phyloP scores from a whole-genome alignment of 2,113 vertebrate genomes.

The Phycodurus eques region DNA sequence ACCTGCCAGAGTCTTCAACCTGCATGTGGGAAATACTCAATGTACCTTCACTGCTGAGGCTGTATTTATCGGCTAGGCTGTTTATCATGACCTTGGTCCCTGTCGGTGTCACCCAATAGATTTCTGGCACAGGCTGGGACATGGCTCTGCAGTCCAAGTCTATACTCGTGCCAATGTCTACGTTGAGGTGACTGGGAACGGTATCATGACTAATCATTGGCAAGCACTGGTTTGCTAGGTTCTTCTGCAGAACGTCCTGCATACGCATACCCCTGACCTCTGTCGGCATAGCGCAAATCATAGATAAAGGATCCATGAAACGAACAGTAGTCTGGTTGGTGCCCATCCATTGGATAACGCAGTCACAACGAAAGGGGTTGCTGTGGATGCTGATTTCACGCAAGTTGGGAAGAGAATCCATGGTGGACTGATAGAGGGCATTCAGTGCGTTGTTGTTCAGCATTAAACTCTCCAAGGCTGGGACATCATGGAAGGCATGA shows the following conservation, averaged over 20 bases:
- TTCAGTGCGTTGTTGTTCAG: slow-evolving; percentile 94
- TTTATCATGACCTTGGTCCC: slow-evolving; percentile 88
- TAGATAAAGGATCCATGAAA: slow-evolving; percentile 95
- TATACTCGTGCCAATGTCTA: slow-evolving; percentile 82
- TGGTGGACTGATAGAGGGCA: slow-evolving; percentile 87
- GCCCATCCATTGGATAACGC: slow-evolving; percentile 92
- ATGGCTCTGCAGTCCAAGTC: slow-evolving; percentile 91
- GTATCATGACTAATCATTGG: slow-evolving; percentile 91
- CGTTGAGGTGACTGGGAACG: slow-evolving; percentile 85
- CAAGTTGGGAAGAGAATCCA: slow-evolving; percentile 88
- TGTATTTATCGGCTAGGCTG: slow-evolving; percentile 85
- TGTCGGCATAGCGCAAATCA: slow-evolving; percentile 89
- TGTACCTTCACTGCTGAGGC: slow-evolving; percentile 85
- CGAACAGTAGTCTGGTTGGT: slow-evolving; percentile 91
- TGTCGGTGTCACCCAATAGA: slow-evolving; percentile 96
- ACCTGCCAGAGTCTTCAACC: slow-evolving; percentile 88
- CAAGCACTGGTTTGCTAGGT: slow-evolving; percentile 84
- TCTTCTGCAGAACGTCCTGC: slow-evolving; percentile 82
- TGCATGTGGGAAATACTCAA: slow-evolving; percentile 85
- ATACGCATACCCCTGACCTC: slow-evolving; percentile 86
- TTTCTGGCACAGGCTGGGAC: slow-evolving; percentile 94
- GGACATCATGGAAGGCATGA: slow-evolving; percentile 87
- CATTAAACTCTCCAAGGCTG: slow-evolving; percentile 95
- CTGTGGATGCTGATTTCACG: slow-evolving; percentile 96
- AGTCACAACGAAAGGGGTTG: slow-evolving; percentile 93